phyloP scores from a whole-genome alignment of 1,140 invertebrate species.

The Venustaconcha ellipsiformis region DNA sequence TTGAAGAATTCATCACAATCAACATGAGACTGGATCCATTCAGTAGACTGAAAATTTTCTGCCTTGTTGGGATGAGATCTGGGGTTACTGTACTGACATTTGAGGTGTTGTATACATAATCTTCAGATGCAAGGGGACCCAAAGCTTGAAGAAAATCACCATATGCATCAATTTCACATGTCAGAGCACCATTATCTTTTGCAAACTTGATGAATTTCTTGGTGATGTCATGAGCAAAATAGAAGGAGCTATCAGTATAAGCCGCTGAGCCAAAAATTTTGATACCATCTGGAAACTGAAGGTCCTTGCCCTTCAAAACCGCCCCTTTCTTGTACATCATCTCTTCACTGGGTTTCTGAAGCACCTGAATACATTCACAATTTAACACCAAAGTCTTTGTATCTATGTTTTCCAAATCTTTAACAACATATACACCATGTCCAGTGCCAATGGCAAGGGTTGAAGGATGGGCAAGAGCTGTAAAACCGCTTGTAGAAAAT shows the following conservation, averaged over 20 bases:
- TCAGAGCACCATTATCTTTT: conserved; percentile 52
- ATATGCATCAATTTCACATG: conserved; percentile 71
- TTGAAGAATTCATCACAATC: conserved; percentile 67
- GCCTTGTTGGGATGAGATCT: conserved; percentile 46
- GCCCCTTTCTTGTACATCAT: conserved; percentile 65
- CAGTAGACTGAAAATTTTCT: conserved; percentile 61
- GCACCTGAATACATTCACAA: conserved; percentile 63
- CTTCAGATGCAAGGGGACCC: conserved; percentile 56
- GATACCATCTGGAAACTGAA: conserved; percentile 43
- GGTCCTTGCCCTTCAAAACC: conserved; percentile 43
- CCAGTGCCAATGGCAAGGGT: conserved; percentile 63
- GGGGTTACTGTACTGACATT: conserved; percentile 55
- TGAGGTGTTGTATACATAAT: conserved; percentile 55
- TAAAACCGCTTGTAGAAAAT: conserved; percentile 66
- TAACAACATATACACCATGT: conserved; percentile 71
- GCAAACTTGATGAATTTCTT: conserved; percentile 65
- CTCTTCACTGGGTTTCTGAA: conserved; percentile 69
- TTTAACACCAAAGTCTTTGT: conserved; percentile 39
- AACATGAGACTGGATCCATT: conserved; percentile 58
- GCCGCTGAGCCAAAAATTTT: conserved; percentile 52
- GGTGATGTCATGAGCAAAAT: conserved; percentile 66
- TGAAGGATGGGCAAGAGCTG: conserved; percentile 70
- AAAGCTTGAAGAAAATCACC: conserved; percentile 71
- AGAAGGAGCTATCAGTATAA: conserved; percentile 71
- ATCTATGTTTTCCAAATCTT: conserved; percentile 37